Conservation (phyloP, 2,113 vertebrate genomes). For the Callithrix jacchus region DNA sequence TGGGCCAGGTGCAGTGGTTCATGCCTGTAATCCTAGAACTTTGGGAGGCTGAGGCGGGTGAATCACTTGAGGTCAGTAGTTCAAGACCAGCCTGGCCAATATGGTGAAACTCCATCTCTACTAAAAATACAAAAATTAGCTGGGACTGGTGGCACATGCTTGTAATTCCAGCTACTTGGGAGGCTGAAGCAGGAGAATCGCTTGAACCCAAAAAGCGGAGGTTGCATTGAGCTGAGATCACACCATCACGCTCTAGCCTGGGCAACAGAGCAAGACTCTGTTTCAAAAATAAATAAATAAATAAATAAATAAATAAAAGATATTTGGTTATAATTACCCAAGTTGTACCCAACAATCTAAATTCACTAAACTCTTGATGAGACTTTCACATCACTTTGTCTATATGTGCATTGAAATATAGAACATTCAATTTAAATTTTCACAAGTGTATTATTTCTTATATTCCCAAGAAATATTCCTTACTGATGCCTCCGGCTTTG, state of each 20-base stretch:
- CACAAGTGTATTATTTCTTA: not conserved
- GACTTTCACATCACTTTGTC: not conserved
- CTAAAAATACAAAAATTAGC: no score
- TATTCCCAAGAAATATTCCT: conserved; percentile 45
- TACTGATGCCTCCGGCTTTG: not conserved
- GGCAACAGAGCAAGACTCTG: not conserved
- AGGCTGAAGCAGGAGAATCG: not conserved
- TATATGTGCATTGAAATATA: not conserved
- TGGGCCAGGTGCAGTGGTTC: not conserved
- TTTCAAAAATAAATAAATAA: not conserved
- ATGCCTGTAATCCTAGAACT: no score
- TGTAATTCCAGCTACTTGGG: not conserved
- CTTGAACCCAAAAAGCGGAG: not conserved
- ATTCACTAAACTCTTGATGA: not conserved
- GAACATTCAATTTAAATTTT: not conserved
- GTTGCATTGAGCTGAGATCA: not conserved
- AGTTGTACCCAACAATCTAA: not conserved
- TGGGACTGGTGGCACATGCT: no score
- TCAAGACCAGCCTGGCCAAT: no score
- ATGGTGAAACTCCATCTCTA: no score
- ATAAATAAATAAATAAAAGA: not conserved
- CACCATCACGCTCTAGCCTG: not conserved
- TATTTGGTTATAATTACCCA: conserved; percentile 23
- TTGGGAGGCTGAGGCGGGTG: no score
- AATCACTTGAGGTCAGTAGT: no score